A percentile compares a stretch with the other conserved stretches of the same genome.
Evolutionary conservation across 2,888 invertebrate species (phyloP).

Genomic region (Megalurothrips usitatus): DNA sequence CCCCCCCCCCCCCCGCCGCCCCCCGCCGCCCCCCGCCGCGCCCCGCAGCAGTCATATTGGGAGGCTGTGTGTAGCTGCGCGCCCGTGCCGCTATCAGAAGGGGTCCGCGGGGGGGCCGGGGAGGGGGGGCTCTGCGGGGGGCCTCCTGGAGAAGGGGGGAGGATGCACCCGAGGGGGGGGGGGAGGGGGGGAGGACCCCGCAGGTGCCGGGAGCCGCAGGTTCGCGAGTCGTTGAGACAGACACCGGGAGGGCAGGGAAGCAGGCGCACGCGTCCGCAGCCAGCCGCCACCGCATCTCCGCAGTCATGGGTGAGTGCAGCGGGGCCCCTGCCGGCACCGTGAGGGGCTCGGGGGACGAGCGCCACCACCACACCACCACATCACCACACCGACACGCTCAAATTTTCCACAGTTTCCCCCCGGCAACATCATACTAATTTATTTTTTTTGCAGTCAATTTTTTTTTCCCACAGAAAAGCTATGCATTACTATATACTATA

Average conservation of each 20-base stretch:
- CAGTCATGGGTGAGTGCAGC: conserved; percentile 3
- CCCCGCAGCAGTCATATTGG: too few species aligned
- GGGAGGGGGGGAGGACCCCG: background rate
- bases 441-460: background rate
- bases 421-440: background rate
- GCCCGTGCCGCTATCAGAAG: too few species aligned
- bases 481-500: too few species aligned
- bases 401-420: background rate
- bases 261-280: background rate
- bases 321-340: background rate
- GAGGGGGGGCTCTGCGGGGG: too few species aligned
- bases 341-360: background rate
- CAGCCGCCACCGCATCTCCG: background rate
- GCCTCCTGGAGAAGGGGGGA: too few species aligned
- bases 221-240: background rate
- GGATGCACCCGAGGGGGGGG: background rate
- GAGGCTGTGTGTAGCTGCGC: too few species aligned
- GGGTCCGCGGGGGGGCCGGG: too few species aligned
- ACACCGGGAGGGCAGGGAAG: background rate
- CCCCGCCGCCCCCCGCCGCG: too few species aligned
- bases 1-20: background rate
- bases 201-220: background rate
- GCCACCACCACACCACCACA: background rate
- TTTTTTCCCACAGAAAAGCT: too few species aligned
- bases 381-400: background rate